phyloP scores from a whole-genome alignment of 2,113 vertebrate species.

The Rattus norvegicus region DNA sequence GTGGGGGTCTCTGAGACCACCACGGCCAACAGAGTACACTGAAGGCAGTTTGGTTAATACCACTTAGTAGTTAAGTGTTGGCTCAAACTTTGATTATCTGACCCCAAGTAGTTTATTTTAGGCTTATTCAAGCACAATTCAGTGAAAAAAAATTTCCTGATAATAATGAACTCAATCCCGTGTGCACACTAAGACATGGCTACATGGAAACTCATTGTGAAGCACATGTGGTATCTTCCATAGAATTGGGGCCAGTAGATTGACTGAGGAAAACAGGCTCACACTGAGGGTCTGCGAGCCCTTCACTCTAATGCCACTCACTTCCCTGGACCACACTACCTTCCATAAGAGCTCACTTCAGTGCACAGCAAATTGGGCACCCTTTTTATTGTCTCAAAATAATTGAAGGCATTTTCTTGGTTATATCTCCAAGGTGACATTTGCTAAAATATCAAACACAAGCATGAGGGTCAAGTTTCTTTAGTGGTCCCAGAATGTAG shows the following conservation, averaged over 20 bases:
- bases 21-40: not conserved
- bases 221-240: not conserved
- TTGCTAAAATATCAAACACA: conserved; percentile 18
- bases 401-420: conserved; percentile 18
- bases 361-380: not conserved
- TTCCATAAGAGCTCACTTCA: not conserved
- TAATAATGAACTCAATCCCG: not conserved
- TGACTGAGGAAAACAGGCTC: not conserved
- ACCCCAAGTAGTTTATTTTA: not conserved
- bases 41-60: not conserved
- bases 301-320: not conserved
- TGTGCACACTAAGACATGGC: not conserved
- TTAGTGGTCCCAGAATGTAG: not conserved
- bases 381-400: not conserved
- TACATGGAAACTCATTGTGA: not conserved
- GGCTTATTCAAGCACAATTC: not conserved
- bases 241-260: not conserved
- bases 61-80: not conserved
- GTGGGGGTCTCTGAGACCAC: not conserved
- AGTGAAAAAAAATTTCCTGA: not conserved
- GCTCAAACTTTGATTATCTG: not conserved
- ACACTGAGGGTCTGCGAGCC: not conserved
- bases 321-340: not conserved
- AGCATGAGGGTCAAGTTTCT: not conserved
- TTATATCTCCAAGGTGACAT: not conserved